Evolutionary conservation across 2,797 vertebrate genomes (phyloP).

Genomic region (Carduelis carduelis): DNA sequence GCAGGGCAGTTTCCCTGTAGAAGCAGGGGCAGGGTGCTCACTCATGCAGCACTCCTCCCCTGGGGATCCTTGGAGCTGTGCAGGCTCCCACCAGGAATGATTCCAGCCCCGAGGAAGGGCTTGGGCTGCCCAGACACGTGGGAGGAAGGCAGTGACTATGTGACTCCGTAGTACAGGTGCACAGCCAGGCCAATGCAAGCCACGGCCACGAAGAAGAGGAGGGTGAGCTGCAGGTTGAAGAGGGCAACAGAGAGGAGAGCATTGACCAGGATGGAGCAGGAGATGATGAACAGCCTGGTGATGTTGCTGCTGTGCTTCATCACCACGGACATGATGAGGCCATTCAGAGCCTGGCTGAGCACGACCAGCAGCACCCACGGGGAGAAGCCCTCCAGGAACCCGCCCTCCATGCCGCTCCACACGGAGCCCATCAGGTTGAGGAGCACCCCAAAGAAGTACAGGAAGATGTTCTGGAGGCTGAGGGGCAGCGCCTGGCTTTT

Average conservation of each 20-base stretch:
- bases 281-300: conserved; percentile 92
- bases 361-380: conserved; percentile 81
- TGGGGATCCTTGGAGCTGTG: rapidly evolving
- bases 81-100: background rate
- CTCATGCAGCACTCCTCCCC: background rate
- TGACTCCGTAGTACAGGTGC: conserved; percentile 84
- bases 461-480: conserved; percentile 90
- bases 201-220: conserved; percentile 82
- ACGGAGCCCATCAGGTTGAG: conserved; percentile 80
- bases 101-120: background rate
- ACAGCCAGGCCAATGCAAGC: conserved; percentile 84
- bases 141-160: background rate
- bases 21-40: background rate
- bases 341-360: conserved; percentile 86
- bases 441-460: conserved; percentile 88
- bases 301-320: conserved; percentile 95
- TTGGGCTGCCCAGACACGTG: rapidly evolving
- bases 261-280: conserved; percentile 91
- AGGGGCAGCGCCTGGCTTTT: conserved; percentile 88
- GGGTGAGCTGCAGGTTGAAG: conserved; percentile 86
- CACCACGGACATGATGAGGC: conserved; percentile 92
- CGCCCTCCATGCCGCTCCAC: conserved; percentile 49
- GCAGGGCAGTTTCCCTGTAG: no score
- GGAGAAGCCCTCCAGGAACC: conserved; percentile 87
- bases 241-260: conserved; percentile 84